Evolutionary conservation across 1,140 invertebrate species (phyloP).

Genomic region (Dendrolimus kikuchii): DNA sequence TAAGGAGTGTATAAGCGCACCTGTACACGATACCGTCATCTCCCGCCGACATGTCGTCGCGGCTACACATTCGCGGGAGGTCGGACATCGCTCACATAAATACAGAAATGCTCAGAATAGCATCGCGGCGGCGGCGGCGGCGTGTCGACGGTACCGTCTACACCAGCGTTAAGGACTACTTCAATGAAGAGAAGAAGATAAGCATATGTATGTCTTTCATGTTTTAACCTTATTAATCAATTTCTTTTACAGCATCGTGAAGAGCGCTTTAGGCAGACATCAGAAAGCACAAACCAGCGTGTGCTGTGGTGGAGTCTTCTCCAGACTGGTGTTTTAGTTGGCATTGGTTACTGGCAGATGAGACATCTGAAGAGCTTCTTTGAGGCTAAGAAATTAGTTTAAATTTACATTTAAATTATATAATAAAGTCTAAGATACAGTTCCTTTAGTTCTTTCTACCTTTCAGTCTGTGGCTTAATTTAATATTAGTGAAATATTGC

Average conservation of each 20-base stretch:
- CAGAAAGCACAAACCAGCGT: constrained; percentile 97
- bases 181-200: no score
- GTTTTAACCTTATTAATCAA: constrained; percentile 1
- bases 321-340: constrained; percentile 91
- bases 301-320: constrained; percentile 98
- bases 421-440: constrained; percentile 13
- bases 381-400: constrained; percentile 99
- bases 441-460: constrained; percentile 8
- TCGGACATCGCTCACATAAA: no score
- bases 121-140: no score
- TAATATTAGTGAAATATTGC: neutral
- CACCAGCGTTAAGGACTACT: no score
- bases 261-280: constrained; percentile 97
- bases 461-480: constrained; percentile 8
- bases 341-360: constrained; percentile 99
- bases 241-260: constrained; percentile 90
- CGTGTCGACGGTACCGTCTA: no score
- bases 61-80: no score
- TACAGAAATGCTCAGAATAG: no score
- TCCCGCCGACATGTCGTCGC: no score
- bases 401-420: constrained; percentile 46
- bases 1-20: no score
- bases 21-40: no score
- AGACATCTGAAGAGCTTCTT: constrained; percentile 99
- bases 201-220: no score